Percentiles rank a stretch among this genome's conserved stretches.
These are phyloP conservation scores for Sialis fuliginosa DNA, from an alignment of 2,888 invertebrate genomes.

Conservation along the genomic window DNA sequence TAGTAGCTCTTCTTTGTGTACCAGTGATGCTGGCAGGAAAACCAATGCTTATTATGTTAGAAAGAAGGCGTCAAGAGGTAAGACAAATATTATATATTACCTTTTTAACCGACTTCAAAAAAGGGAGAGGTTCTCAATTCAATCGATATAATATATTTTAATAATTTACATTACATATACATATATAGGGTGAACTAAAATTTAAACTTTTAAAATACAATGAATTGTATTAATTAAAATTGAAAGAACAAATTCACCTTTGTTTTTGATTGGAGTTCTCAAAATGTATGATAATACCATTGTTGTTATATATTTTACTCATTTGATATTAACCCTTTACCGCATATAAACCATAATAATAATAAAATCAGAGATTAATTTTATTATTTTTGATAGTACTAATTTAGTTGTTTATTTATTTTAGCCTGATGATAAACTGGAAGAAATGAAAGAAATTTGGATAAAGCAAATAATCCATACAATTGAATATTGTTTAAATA, in stretches of 20 bases:
- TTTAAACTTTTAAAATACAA: too few species aligned
- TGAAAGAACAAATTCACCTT: too few species aligned
- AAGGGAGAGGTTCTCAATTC: slow-evolving; percentile 21
- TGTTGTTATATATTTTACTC: too few species aligned
- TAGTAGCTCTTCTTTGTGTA: slow-evolving; percentile 47
- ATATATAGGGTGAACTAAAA: too few species aligned
- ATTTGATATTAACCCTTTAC: too few species aligned
- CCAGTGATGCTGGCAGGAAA: slow-evolving; percentile 66
- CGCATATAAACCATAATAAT: too few species aligned
- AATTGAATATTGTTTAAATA: slow-evolving; percentile 89
- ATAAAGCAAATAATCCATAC: slow-evolving; percentile 93
- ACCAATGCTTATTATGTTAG: slow-evolving; percentile 42
- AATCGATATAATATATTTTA: slow-evolving; percentile 40
- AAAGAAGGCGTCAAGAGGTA: slow-evolving; percentile 13
- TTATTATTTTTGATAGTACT: neutral
- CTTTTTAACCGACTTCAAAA: neutral
- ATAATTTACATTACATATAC: too few species aligned
- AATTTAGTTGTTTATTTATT: neutral
- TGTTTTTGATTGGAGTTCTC: too few species aligned
- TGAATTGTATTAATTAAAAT: too few species aligned
- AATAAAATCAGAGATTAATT: too few species aligned
- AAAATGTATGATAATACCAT: too few species aligned
- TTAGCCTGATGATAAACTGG: slow-evolving; percentile 18
- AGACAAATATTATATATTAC: neutral
- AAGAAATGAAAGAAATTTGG: slow-evolving; percentile 70